A percentile compares a stretch with the other conserved stretches of the same genome.
Evolutionary conservation across 2,888 invertebrate species (phyloP).

Genomic region (Dasypolia templi): DNA sequence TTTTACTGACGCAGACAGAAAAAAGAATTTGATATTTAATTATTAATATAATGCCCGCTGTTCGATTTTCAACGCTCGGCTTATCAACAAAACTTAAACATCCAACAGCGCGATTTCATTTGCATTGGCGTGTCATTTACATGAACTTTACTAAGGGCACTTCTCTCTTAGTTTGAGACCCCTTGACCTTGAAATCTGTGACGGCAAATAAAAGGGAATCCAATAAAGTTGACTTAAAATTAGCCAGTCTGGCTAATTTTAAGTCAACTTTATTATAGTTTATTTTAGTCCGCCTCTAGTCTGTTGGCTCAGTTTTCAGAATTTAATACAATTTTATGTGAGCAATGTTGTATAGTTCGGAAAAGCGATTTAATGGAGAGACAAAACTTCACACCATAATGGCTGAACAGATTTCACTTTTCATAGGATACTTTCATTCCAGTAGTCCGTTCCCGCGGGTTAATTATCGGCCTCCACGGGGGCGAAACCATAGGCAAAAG

Average conservation of each 20-base stretch:
- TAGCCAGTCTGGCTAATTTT: neutral
- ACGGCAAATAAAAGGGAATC: conserved; percentile 4
- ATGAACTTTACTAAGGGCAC: conserved; percentile 4
- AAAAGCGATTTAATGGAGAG: neutral
- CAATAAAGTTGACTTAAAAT: conserved; percentile 2
- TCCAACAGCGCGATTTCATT: neutral
- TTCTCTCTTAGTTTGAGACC: too few relatives aligned
- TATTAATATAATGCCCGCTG: conserved; percentile 4
- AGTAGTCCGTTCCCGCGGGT: neutral
- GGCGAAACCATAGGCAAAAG: neutral
- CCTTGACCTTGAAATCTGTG: conserved; percentile 21
- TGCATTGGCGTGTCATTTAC: conserved; percentile 2
- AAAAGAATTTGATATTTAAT: conserved; percentile 35
- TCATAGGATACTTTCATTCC: neutral
- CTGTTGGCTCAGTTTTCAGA: neutral
- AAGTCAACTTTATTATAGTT: conserved; percentile 6
- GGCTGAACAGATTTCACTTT: neutral
- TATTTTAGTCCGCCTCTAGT: neutral
- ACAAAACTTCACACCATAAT: neutral
- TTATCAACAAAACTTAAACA: neutral
- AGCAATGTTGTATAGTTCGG: neutral
- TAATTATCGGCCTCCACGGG: neutral
- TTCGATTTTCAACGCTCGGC: neutral
- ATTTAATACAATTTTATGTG: neutral
- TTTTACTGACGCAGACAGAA: conserved; percentile 14